These are phyloP conservation scores for Phylloscopus collybita DNA, from an alignment of 2,797 vertebrate genomes.

Conservation along the genomic window DNA sequence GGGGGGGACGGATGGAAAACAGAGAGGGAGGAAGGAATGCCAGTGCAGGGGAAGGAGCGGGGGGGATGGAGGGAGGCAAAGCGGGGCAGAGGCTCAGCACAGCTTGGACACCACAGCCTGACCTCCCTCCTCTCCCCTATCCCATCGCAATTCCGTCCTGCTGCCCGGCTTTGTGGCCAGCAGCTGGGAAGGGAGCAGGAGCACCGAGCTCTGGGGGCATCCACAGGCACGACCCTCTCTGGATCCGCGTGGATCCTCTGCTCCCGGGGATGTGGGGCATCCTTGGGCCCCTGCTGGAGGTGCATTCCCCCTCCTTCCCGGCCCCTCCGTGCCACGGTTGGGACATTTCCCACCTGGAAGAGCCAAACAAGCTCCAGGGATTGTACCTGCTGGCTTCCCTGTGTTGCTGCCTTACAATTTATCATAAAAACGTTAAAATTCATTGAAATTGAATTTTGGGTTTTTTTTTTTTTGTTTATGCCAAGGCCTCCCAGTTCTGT, in stretches of 20 bases:
- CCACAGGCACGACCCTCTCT: too few relatives aligned
- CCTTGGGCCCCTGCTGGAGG: not conserved
- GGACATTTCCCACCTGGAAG: not conserved
- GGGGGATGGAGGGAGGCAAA: not conserved
- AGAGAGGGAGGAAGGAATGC: not conserved
- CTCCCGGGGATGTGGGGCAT: not conserved
- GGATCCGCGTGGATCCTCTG: not conserved
- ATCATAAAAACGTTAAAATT: not conserved
- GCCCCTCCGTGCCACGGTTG: rapidly evolving
- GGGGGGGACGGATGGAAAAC: not conserved
- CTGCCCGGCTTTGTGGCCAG: rapidly evolving
- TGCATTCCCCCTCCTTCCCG: not conserved
- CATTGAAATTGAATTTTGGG: not conserved
- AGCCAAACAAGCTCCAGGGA: rapidly evolving
- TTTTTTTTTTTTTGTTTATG: not conserved
- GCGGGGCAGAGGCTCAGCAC: not conserved
- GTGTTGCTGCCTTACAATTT: not conserved
- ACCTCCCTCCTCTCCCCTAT: not conserved
- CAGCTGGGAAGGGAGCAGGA: not conserved
- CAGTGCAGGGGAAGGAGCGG: not conserved
- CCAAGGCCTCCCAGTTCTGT: not conserved
- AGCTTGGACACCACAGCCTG: not conserved
- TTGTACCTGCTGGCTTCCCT: rapidly evolving
- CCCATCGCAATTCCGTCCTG: too few relatives aligned
- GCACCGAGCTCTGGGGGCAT: rapidly evolving